Conservation (phyloP, 2,888 invertebrate genomes). For the Torymus auratus region DNA sequence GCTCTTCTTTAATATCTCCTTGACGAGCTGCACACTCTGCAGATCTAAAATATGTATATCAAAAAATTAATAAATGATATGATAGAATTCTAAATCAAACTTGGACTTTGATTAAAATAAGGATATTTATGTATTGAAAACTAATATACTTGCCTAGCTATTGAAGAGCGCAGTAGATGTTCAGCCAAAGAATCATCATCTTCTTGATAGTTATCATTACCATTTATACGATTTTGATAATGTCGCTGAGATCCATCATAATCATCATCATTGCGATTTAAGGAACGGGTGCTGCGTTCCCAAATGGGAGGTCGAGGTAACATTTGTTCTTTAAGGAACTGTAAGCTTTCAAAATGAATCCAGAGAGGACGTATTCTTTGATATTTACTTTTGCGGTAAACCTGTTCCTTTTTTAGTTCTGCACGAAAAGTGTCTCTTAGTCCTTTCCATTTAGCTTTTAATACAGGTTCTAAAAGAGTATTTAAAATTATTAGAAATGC, state of each 20-base stretch:
- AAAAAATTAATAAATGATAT: background rate
- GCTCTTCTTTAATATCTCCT: conserved; percentile 69
- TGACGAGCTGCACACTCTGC: conserved; percentile 57
- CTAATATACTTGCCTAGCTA: conserved; percentile 40
- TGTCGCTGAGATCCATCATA: conserved; percentile 29
- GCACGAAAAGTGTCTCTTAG: conserved; percentile 75
- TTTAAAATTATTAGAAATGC: too few relatives aligned
- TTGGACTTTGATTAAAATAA: background rate
- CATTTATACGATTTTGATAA: conserved; percentile 33
- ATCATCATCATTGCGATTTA: conserved; percentile 36
- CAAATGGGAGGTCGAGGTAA: conserved; percentile 72
- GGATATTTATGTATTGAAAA: background rate
- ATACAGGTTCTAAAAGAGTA: conserved; percentile 64
- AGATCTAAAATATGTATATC: conserved; percentile 47
- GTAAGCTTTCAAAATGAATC: conserved; percentile 74
- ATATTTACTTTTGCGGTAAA: conserved; percentile 70
- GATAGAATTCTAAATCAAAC: too few relatives aligned
- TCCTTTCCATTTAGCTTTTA: conserved; percentile 75
- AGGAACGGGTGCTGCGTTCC: conserved; percentile 65
- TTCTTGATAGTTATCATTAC: conserved; percentile 51
- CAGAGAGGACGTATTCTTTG: conserved; percentile 71
- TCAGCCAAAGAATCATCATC: conserved; percentile 62
- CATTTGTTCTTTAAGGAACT: conserved; percentile 76
- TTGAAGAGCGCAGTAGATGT: conserved; percentile 62
- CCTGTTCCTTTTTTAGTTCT: conserved; percentile 73